phyloP scores from a whole-genome alignment of 2,888 invertebrate genomes.

The Heliconius cydno region DNA sequence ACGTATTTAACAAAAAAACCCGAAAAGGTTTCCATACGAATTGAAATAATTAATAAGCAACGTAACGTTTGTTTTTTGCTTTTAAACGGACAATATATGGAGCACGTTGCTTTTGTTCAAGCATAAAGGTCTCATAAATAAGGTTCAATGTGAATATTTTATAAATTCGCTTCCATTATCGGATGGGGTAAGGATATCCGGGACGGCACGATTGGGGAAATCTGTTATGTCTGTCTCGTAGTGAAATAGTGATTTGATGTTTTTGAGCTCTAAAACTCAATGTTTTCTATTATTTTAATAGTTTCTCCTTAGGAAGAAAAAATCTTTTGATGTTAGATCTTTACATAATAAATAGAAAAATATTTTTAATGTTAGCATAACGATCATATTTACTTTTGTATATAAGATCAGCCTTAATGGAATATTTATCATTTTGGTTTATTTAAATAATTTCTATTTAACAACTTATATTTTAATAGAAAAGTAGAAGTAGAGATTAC shows the following conservation, averaged over 20 bases:
- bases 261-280: constrained; percentile 13
- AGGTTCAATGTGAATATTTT: constrained; percentile 75
- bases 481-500: no score
- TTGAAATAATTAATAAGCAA: constrained; percentile 31
- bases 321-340: neutral
- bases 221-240: constrained; percentile 54
- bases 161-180: constrained; percentile 72
- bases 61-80: constrained; percentile 45
- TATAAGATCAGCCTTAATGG: neutral
- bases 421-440: no score
- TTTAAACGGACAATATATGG: constrained; percentile 34
- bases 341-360: neutral
- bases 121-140: constrained; percentile 70
- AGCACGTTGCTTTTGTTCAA: constrained; percentile 61
- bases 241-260: constrained; percentile 45
- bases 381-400: neutral
- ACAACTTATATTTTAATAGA: no score
- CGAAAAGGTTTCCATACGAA: constrained; percentile 5
- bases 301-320: neutral
- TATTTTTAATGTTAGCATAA: no score
- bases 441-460: no score
- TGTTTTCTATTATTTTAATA: constrained; percentile 24
- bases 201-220: constrained; percentile 60
- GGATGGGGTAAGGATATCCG: constrained; percentile 71
- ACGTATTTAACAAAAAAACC: constrained; percentile 15